A percentile compares a stretch with the other conserved stretches of the same genome.
phyloP scores from a whole-genome alignment of 2,113 vertebrate species.

The Seriola aureovittata region DNA sequence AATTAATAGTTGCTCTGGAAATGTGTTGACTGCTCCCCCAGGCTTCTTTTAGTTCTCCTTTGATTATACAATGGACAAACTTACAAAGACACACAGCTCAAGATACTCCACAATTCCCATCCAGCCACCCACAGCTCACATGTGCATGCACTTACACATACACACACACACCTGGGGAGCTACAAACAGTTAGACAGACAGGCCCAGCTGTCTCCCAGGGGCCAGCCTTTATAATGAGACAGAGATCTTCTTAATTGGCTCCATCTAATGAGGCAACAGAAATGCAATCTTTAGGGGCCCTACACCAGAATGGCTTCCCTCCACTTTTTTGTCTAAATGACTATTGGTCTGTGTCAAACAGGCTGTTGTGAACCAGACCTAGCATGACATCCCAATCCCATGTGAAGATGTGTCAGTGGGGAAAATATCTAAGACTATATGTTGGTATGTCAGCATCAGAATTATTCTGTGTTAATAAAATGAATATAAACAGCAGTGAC shows the following conservation, averaged over 20 bases:
- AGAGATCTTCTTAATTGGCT: constrained; percentile 88
- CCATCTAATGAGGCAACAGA: constrained; percentile 87
- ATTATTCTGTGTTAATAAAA: background rate
- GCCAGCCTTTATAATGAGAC: constrained; percentile 87
- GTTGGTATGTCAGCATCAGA: background rate
- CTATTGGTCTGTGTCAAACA: constrained; percentile 51
- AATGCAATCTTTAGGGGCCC: constrained; percentile 86
- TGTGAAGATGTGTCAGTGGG: constrained; percentile 26
- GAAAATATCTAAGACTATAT: background rate
- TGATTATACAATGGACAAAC: constrained; percentile 55
- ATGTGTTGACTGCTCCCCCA: constrained; percentile 28
- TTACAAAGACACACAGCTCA: constrained; percentile 27
- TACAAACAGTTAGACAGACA: constrained; percentile 66
- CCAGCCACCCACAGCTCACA: background rate
- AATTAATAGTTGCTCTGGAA: constrained; percentile 37
- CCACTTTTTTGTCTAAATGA: constrained; percentile 36
- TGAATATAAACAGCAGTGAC: background rate
- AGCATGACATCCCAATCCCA: constrained; percentile 37
- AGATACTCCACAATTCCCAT: constrained; percentile 36
- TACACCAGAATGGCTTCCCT: constrained; percentile 61
- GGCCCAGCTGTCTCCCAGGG: constrained; percentile 81
- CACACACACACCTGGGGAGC: constrained; percentile 54
- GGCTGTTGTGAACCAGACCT: constrained; percentile 35
- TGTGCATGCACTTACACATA: constrained; percentile 3
- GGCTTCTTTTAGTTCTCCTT: constrained; percentile 37